Conservation (phyloP, 2,113 vertebrate species). For the Paraplagusia blochii region DNA sequence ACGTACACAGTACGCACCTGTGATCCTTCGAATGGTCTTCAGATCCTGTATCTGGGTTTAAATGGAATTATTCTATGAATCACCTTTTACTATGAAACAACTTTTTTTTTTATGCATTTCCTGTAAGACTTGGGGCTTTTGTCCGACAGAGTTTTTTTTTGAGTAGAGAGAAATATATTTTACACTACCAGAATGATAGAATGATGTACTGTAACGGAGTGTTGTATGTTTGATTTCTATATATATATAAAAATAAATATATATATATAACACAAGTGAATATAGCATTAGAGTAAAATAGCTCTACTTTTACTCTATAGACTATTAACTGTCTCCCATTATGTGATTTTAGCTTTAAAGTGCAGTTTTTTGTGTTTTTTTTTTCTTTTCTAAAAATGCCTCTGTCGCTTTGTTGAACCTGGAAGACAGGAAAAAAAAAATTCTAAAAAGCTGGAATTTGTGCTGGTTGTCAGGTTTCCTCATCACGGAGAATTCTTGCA, state of each 20-base stretch:
- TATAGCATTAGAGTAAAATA: constrained; percentile 31
- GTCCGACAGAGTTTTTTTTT: constrained; percentile 37
- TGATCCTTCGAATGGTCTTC: constrained; percentile 36
- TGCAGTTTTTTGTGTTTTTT: constrained; percentile 1
- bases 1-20: constrained; percentile 46
- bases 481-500: constrained; percentile 4
- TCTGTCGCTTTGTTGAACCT: constrained; percentile 26
- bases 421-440: constrained; percentile 13
- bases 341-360: constrained; percentile 43
- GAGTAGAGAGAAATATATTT: constrained; percentile 32
- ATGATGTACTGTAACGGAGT: constrained; percentile 57
- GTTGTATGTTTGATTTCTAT: constrained; percentile 55
- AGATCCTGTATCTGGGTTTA: constrained; percentile 45
- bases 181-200: constrained; percentile 60
- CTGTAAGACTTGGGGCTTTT: constrained; percentile 35
- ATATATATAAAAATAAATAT: neutral
- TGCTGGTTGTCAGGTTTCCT: constrained; percentile 13
- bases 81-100: constrained; percentile 34
- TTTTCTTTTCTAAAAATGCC: constrained; percentile 1
- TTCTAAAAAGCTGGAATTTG: constrained; percentile 30
- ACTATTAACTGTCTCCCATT: constrained; percentile 22
- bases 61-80: constrained; percentile 42
- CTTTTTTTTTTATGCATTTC: constrained; percentile 42
- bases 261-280: constrained; percentile 18
- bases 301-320: constrained; percentile 27